Base-by-base conservation (phyloP, 2,797 vertebrate genomes). In the Ciconia nigra region DNA sequence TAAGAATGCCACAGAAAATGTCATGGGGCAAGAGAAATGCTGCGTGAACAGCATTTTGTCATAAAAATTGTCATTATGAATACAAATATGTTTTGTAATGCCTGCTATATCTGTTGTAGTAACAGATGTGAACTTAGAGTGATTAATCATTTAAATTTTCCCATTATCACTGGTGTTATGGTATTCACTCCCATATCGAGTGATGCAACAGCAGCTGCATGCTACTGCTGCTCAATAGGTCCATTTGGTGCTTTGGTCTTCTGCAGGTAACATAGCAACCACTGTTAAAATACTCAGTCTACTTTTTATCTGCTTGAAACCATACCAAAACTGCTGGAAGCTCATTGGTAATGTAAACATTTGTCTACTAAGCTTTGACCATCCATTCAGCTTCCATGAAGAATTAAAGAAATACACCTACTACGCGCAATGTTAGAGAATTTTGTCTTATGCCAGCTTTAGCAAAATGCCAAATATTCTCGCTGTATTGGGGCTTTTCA, bases 401-500 rank as follows among this genome's bases (percentile, higher is more conserved):
- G 18, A 63, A 59, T 71, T 70, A 59, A 85, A 91, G 42, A 88
- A 84, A 69, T n/a, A 9, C 41, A 66, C 15, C 17, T 51, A 18
- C 26, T 77, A 18, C 1, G 3, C 1, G 3, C 22, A 83, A 8
- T 37, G 46, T 26, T 72, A 78, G 57, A 88, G 21, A 90, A 86
- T 83, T 80, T 83, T 2, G 39, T 37, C n/a, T 59, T 47, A 42
- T 12, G 4, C 8, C 8, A 26, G 12, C 11, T 88, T 93, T 54
- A 89, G 26, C 11, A 95, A 93, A 89, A 80, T 62, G n/a, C 7
- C 20, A 63, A 71, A 46, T 84, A 81, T 78, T 86, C 26, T 29
- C 37, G 18, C 47, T 76, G 10, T 76, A 65, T 76, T 89, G 7
- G 6, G 51, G 31, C 51, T 90, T 10, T 92, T 92, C 73, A 31